Evolutionary conservation across 2,888 invertebrate species (phyloP), one percentile per base, ranked within the genome.

Genomic region (Mechanitis messenoides): DNA sequence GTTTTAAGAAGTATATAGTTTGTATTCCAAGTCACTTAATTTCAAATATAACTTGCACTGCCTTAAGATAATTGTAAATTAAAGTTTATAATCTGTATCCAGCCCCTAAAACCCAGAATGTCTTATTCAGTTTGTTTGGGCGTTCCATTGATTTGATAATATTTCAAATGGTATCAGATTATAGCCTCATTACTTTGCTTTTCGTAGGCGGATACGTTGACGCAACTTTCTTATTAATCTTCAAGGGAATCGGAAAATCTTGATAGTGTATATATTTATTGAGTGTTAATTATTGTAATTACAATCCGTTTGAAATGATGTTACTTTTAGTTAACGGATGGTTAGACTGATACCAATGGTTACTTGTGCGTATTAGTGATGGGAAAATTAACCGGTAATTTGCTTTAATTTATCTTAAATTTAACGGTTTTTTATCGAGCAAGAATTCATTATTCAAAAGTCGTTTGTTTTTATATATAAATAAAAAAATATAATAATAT

Each of bases 121-220:
- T 72, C 72, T 70, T 80, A 81, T 58, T 66, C 61, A 53, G 53
- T n/a, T 9, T 72, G 78, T 76, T 74, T 77, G 78, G 78, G 79
- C 80, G 81, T 83, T 81, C 75, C 78, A 70, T 77, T 74, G 71
- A 69, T 69, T 73, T 72, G 77, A 76, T 78, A 71, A 73, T 81
- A 84, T 84, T 80, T 79, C 71, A 68, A 71, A 70, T 74, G 74
- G 71, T 80, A 85, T 86, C 85, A 85, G 86, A 83, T 75, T 82
- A 79, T 79, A 78, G 79, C 76, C 81, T 82, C 81, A 83, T 82
- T 80, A 81, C 70, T 72, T 77, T 72, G 69, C 74, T 75, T 68
- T 62, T 66, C 63, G 85, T 85, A 83, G 85, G 85, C 80, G 84
- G 80, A 71, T 70, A 67, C 58, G 71, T 72, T 73, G 76, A 79